Evolutionary conservation across 2,888 invertebrate genomes (phyloP), one percentile per base, ranked within the genome.

Genomic region (Lochmaea crataegi): DNA sequence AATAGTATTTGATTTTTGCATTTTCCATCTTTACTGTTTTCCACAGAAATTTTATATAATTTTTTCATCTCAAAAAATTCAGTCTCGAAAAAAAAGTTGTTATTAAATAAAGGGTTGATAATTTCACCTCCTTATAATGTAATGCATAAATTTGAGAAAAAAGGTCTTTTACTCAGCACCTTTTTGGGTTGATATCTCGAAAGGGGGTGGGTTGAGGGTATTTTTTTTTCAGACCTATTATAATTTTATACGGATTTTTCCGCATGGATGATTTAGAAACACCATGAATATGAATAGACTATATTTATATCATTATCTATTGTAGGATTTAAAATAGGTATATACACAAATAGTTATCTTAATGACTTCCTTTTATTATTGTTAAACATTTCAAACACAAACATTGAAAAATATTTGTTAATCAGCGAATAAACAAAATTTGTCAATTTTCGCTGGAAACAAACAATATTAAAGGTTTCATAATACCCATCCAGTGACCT

Each of bases 291-390:
- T 14, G 45, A 45, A 45, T 45, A 45, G 45, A 45, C 12, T n/a
- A 53, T n/a, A 18, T 53, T 18, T 18, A 18, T 18, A 48, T 48
- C 6, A n/a, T 53, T 53, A 16, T 18, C 16, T 9, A 9, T 16
- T 16, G 2, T 7, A 7, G 16, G 9, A 53, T 16, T 53, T 53
- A n/a, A n/a, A n/a, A n/a, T n/a, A 16, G n/a, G 16, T 18, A 53
- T 18, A 18, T 18, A 53, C 53, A 18, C 41, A 18, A 41, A 32
- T 32, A 18, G 61, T 63, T 42, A 63, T 41, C 38, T 41, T 38
- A 63, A 63, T 63, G 32, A 63, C 42, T 63, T 63, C 61, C 61
- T 63, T 41, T 63, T 63, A 42, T 63, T 42, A 41, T 63, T 60
- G 18, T 60, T 60, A 16, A 9, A 10, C 26, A 60, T 9, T 63